These are phyloP conservation scores for Lonchura striata DNA, from an alignment of 2,113 vertebrate genomes.

Conservation along the genomic window DNA sequence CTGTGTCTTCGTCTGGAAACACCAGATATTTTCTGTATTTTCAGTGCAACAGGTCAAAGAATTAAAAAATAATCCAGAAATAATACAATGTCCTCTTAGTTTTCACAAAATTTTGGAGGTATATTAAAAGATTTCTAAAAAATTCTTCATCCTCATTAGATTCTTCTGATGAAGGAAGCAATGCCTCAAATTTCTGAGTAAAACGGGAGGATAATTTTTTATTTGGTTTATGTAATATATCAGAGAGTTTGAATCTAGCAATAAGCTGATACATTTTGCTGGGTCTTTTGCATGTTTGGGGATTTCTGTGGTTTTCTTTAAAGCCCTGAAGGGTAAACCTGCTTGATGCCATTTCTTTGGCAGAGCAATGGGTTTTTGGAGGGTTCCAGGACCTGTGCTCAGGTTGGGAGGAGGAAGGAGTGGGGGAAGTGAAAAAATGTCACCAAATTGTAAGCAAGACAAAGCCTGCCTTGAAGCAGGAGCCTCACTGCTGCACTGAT, in stretches of 20 bases:
- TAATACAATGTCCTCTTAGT: not conserved
- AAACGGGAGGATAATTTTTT: not conserved
- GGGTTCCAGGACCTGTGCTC: not conserved
- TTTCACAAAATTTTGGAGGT: not conserved
- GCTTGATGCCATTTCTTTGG: not conserved
- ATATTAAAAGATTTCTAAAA: not conserved
- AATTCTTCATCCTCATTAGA: not conserved
- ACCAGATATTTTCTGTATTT: not conserved
- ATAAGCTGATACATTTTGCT: not conserved
- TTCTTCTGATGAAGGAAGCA: not conserved
- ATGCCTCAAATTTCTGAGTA: not conserved
- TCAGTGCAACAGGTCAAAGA: not conserved
- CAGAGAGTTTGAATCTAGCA: not conserved
- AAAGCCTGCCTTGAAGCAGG: not conserved
- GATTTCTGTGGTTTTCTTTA: not conserved
- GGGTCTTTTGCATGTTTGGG: not conserved
- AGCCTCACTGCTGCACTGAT: not conserved
- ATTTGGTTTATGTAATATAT: not conserved
- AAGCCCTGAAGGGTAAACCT: not conserved
- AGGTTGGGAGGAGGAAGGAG: not conserved
- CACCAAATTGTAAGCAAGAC: not conserved
- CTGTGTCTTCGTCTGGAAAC: conserved; percentile 11
- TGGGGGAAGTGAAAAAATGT: not conserved
- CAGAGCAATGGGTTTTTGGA: not conserved
- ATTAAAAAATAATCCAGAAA: not conserved